Conservation (phyloP, 2,888 invertebrate genomes). For the Leptura quadrifasciata region DNA sequence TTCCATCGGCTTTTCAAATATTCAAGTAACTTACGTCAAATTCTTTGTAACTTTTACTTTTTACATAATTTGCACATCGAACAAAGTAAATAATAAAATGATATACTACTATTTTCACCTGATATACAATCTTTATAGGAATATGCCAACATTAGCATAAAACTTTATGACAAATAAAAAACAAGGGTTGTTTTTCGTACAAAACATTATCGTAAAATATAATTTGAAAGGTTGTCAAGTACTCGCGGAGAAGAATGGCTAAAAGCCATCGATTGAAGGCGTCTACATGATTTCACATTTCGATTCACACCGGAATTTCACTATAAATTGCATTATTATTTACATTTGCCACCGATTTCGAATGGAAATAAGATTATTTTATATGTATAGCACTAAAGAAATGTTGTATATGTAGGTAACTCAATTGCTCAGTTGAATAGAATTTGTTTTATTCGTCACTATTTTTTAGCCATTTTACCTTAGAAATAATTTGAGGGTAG, state of each 20-base stretch:
- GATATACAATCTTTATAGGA: not conserved
- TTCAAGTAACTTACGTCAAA: too few relatives aligned
- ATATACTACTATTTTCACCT: not conserved
- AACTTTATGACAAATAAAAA: not conserved
- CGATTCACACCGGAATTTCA: not conserved
- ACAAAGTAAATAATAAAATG: not conserved
- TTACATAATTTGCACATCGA: too few relatives aligned
- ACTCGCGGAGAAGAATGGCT: not conserved
- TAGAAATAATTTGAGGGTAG: too few relatives aligned
- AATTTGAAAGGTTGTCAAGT: not conserved
- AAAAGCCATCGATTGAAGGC: not conserved
- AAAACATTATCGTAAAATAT: not conserved
- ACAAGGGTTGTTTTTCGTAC: not conserved
- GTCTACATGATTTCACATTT: not conserved
- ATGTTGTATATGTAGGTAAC: not conserved
- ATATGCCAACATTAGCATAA: not conserved
- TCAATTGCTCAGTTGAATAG: too few relatives aligned
- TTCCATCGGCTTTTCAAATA: too few relatives aligned
- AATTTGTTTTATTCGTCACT: too few relatives aligned
- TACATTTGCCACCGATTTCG: not conserved
- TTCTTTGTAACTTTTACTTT: too few relatives aligned
- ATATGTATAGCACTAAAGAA: not conserved
- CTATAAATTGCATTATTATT: not conserved
- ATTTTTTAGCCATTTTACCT: too few relatives aligned
- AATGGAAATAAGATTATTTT: not conserved